phyloP scores from a whole-genome alignment of 2,797 vertebrate species.

The Rhinichthys osculus region DNA sequence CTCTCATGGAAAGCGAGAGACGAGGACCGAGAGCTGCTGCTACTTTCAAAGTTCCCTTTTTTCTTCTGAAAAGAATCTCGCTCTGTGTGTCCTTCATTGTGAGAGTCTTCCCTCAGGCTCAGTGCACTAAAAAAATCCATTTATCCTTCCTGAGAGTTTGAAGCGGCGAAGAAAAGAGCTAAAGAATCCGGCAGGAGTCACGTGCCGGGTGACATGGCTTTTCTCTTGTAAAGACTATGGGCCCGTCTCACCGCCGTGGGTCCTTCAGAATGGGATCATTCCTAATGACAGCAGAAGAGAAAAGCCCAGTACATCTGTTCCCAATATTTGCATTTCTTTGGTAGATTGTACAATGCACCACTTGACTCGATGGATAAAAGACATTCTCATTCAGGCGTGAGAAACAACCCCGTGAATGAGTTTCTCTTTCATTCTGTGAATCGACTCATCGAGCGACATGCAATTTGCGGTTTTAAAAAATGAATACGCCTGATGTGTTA shows the following conservation, averaged over 20 bases:
- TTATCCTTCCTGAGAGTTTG: constrained; percentile 75
- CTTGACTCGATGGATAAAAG: constrained; percentile 78
- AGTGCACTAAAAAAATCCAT: constrained; percentile 74
- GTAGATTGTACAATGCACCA: constrained; percentile 75
- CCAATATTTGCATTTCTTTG: constrained; percentile 82
- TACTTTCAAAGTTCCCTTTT: constrained; percentile 67
- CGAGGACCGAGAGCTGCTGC: constrained; percentile 59
- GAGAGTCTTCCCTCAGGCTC: constrained; percentile 70
- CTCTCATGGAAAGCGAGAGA: constrained; percentile 70
- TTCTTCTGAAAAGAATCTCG: constrained; percentile 66
- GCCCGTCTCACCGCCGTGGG: constrained; percentile 35
- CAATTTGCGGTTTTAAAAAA: constrained; percentile 58
- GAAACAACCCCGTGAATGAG: constrained; percentile 77
- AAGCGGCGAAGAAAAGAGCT: constrained; percentile 68
- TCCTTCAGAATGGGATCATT: constrained; percentile 53
- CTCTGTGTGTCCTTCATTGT: constrained; percentile 78
- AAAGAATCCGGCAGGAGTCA: constrained; percentile 70
- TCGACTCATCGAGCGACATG: constrained; percentile 65
- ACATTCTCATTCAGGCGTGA: constrained; percentile 78
- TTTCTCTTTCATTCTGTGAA: constrained; percentile 68
- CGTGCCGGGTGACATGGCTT: constrained; percentile 75
- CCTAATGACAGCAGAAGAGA: constrained; percentile 65
- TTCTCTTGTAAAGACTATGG: constrained; percentile 77
- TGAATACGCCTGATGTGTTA: background rate
- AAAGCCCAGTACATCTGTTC: constrained; percentile 76